Evolutionary conservation across 2,797 vertebrate genomes (phyloP), one percentile per base, ranked within the genome.

Genomic region (Pyrocephalus nanus): DNA sequence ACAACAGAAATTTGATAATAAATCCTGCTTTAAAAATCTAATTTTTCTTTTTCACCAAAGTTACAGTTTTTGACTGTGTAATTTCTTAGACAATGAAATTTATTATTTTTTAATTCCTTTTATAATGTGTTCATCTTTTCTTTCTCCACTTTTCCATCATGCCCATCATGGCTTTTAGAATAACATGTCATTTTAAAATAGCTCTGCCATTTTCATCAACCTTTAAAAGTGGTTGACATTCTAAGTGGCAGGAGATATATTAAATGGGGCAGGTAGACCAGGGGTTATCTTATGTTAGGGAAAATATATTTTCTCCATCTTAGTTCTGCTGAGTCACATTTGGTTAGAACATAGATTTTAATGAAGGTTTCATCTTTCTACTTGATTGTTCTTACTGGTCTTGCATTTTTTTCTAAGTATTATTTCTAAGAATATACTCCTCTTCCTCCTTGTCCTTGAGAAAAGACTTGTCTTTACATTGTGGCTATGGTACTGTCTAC

Each of bases 391-490:
- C 30, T 66, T 47, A 42, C 19, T 79, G 26, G 8, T 76, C 19
- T 80, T 69, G 6, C 2, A 26, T 80, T 88, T 72, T 75, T 26
- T 72, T 19, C 18, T 12, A 50, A 45, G 6, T 34, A 48, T 58
- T 70, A 25, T 4, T 60, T 53, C 10, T 30, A 53, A 53, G 4
- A 27, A 21, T 29, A n/a, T 26, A 14, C 5, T 48, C 6, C 4
- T 88, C 11, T 71, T 83, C 12, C 11, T 67, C 10, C 5, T 4
- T 34, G 10, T 55, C 15, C 15, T 43, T 47, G 21, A 50, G 45
- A 83, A 83, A 60, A n/a, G 0, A n/a, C 15, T 42, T 36, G 27
- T 43, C 27, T 19, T 3, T 60, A 57, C 29, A 53, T 34, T 0
- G 2, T n/a, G 7, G 3, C 36, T 75, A 19, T 17, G 5, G 4